These are phyloP conservation scores for Diaprepes abbreviatus DNA, from an alignment of 2,888 invertebrate genomes.

Conservation along the genomic window DNA sequence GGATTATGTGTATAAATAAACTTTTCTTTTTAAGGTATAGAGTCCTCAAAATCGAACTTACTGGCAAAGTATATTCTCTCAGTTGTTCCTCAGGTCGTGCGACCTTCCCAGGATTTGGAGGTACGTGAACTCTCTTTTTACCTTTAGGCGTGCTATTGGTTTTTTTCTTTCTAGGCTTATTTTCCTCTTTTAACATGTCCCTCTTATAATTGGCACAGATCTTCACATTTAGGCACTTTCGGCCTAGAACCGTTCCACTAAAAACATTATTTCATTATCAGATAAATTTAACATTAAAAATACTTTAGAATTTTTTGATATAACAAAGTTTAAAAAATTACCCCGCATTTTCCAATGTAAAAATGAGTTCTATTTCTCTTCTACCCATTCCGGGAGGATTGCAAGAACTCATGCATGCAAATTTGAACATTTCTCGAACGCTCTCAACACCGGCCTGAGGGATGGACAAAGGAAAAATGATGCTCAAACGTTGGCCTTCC, in stretches of 20 bases:
- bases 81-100: not conserved
- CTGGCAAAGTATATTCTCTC: not conserved
- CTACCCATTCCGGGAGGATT: conserved; percentile 80
- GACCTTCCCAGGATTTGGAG: conserved; percentile 19
- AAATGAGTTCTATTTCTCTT: conserved; percentile 78
- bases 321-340: too few species aligned
- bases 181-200: conserved; percentile 78
- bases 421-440: conserved; percentile 77
- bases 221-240: conserved; percentile 77
- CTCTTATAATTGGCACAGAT: conserved; percentile 86
- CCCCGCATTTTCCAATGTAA: conserved; percentile 75
- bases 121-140: conserved; percentile 55
- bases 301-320: too few species aligned
- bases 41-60: too few species aligned
- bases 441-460: conserved; percentile 72
- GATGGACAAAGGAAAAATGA: conserved; percentile 73
- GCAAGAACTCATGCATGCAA: conserved; percentile 85
- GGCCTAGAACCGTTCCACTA: conserved; percentile 74
- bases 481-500: conserved; percentile 69
- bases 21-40: too few species aligned
- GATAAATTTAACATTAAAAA: too few species aligned
- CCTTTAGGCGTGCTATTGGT: conserved; percentile 53
- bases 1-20: too few species aligned
- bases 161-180: conserved; percentile 3
- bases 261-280: too few species aligned